Evolutionary conservation across 2,888 invertebrate species (phyloP), one percentile per base, ranked within the genome.

Genomic region (Julus scandinavius): DNA sequence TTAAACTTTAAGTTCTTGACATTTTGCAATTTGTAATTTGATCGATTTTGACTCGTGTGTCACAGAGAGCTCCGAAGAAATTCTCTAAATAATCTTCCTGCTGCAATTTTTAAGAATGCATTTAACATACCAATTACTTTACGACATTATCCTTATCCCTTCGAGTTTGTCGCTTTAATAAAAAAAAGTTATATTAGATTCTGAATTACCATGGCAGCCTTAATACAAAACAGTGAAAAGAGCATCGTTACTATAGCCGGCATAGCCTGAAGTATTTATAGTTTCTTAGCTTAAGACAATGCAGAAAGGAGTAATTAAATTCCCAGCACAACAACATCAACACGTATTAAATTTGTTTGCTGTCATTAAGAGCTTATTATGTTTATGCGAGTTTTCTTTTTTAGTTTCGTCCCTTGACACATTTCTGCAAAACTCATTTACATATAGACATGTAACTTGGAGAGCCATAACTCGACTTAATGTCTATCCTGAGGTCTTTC

Each of bases 381-480:
- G 17, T 17, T 4, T 29, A 72, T 20, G 0, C 9, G 29, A 20
- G 29, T 29, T 72, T 20, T 20, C 72, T 72, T 72, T 29, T 20
- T 29, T 29, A n/a, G 6, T 7, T 72, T 29, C 54, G 20, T 29
- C 72, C 20, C 72, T 2, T 72, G 72, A 72, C 29, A 29, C 54
- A 72, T 72, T 0, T n/a, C 15, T 63, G 29, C 20, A 80, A 80
- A 20, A 80, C 54, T 45, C 45, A 38, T 38, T 80, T 38, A 1
- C 80, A 80, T 80, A 13, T 2, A 15, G 29, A 17, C 54, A 45
- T 7, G 63, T 72, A 80, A 80, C 13, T 72, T 72, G 0, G 72
- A 80, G 80, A 80, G 80, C 38, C 80, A 80, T 80, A 80, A 80
- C 29, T 80, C 20, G 72, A 80, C 11, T 80, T 80, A 80, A 80